Evolutionary conservation across 2,113 vertebrate species (phyloP), one percentile per base, ranked within the genome.

Genomic region (Thamnaconus septentrionalis): DNA sequence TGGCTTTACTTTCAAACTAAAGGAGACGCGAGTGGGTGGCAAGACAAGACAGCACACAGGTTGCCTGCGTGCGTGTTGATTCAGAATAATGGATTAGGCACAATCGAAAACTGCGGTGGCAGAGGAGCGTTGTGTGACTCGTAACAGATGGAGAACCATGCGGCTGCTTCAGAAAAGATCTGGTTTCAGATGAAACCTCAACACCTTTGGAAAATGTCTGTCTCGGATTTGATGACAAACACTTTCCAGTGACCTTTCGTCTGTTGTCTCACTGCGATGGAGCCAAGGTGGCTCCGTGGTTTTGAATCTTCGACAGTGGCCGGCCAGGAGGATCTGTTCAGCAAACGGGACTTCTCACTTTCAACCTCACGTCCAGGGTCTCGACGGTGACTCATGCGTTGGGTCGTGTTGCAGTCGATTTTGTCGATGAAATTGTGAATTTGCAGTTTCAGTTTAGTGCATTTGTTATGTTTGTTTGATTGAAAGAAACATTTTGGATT

Each of bases 351-450:
- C 56, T 64, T 83, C 73, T 83, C 74, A 74, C 62, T 90, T 89
- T 87, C 81, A 63, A 10, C n/a, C n/a, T 50, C 3, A 50, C 48
- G 6, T 50, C 3, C 4, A 50, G 50, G 50, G 50, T 52, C 50
- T 52, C 18, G 10, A 45, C 53, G 41, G 39, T 85, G 80, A 89
- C 64, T 89, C 84, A 86, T 47, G 63, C 0, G 50, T 52, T 7
- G 41, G 44, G 12, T 7, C 3, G 31, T n/a, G 18, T 42, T 63
- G 6, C 18, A 31, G n/a, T 10, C 48, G n/a, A 3, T n/a, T 8
- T 50, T n/a, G 48, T 2, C 10, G 18, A 31, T 31, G 18, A 31
- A 31, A 31, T 31, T 31, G 18, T 31, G 18, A 31, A 31, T 31
- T 31, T 31, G 18, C 18, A 31, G 18, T 31, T 31, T 31, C 18